Evolutionary conservation across 2,888 invertebrate genomes (phyloP), one percentile per base, ranked within the genome.

Genomic region (Drosophila paramelanica): DNA sequence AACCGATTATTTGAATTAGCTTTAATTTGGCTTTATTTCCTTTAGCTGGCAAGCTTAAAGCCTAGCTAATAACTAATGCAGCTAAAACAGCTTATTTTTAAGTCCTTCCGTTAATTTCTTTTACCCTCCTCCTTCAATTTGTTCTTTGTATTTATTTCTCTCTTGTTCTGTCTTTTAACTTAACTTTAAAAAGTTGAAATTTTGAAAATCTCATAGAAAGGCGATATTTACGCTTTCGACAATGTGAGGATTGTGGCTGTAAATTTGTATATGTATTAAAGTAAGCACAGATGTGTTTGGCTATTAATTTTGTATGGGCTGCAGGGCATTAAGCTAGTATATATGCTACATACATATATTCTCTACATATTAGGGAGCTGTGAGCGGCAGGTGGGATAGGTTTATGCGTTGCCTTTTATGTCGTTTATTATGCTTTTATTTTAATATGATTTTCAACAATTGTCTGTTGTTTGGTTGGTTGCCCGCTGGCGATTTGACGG

Each of bases 391-490:
- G 56, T 57, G 49, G 49, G 3, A 11, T 55, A 13, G 14, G 10
- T 23, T 10, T 43, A 56, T 49, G 43, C 51, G 45, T 51, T 38
- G 45, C 20, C 39, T 68, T 56, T 61, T 51, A 42, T 62, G 58
- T 66, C 77, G 67, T 70, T 81, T 74, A 74, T 77, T 79, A 53
- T 64, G 67, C 61, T 75, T 72, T 77, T 70, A 64, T 79, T 81
- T 80, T 81, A 77, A 79, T 75, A 69, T 67, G 73, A 75, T 82
- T 83, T 73, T 67, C 73, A 79, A 60, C 79, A 79, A 83, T 79
- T 79, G 78, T 71, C 64, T 66, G 59, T 50, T 58, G 62, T 57
- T 74, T 56, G 65, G n/a, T 43, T 23, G 14, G 43, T 13, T 13
- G 45, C 38, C 66, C 43, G 52, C 42, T 43, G 53, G 53, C 55